Evolutionary conservation across 2,888 invertebrate species (phyloP).

Genomic region (Cephus pulcher): DNA sequence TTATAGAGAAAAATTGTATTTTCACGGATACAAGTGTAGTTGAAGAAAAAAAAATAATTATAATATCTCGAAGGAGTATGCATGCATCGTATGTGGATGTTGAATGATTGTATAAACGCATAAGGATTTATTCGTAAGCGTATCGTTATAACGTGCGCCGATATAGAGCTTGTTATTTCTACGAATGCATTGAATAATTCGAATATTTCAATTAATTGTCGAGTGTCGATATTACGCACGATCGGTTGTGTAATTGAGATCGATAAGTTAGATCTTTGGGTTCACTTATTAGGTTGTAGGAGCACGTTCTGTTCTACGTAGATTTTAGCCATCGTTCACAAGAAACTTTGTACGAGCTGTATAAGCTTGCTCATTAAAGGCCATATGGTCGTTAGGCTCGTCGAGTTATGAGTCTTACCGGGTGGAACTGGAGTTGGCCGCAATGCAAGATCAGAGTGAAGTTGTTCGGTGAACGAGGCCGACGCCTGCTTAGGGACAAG

Average conservation of each 20-base stretch:
- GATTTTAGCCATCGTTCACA: neutral
- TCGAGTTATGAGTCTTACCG: neutral
- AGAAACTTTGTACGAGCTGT: neutral
- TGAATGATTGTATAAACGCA: neutral
- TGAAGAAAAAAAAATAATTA: neutral
- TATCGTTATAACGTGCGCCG: neutral
- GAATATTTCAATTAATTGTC: neutral
- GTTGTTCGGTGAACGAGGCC: neutral
- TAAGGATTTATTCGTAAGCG: neutral
- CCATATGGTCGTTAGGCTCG: neutral
- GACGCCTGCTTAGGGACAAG: neutral
- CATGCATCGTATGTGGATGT: neutral
- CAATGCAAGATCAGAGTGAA: neutral
- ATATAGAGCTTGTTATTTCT: too few species aligned
- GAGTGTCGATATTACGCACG: neutral
- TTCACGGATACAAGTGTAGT: neutral
- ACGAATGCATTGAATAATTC: neutral
- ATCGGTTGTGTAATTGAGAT: neutral
- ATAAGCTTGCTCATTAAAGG: neutral
- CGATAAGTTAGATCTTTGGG: neutral
- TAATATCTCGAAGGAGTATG: neutral
- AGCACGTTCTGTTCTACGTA: neutral
- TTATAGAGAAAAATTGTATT: neutral
- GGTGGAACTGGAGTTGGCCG: neutral
- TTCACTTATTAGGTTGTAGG: neutral